Conservation (phyloP, 2,113 vertebrate species). For the Tor tambroides region DNA sequence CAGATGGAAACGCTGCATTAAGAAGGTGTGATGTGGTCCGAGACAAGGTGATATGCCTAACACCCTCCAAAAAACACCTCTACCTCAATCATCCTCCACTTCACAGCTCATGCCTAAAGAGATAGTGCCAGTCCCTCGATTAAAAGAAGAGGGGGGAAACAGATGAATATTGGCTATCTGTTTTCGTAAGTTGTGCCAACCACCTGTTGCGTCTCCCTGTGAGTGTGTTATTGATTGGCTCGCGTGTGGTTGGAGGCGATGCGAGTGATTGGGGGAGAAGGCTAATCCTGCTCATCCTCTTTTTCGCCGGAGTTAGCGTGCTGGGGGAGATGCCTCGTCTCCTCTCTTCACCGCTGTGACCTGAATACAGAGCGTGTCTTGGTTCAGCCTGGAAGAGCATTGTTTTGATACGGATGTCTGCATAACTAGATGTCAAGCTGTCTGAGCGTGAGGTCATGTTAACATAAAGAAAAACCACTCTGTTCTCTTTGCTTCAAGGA, state of each 20-base stretch:
- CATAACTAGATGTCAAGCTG: conserved; percentile 73
- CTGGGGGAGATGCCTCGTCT: conserved; percentile 58
- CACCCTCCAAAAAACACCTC: conserved; percentile 31
- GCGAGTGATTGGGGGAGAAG: conserved; percentile 56
- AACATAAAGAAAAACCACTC: conserved; percentile 67
- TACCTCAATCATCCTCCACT: conserved; percentile 18
- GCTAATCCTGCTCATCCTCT: conserved; percentile 61
- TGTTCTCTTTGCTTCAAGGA: conserved; percentile 57
- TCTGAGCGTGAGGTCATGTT: conserved; percentile 67
- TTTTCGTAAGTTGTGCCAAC: conserved; percentile 53
- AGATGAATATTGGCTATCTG: conserved; percentile 55
- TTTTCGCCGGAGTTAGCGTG: conserved; percentile 52
- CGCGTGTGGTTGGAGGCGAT: conserved; percentile 6
- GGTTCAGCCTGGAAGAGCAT: conserved; percentile 61
- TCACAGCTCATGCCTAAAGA: conserved; percentile 49
- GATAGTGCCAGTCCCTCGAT: conserved; percentile 39
- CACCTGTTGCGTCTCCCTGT: conserved; percentile 53
- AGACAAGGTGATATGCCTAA: neutral
- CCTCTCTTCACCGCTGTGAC: conserved; percentile 65
- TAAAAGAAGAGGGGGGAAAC: conserved; percentile 27
- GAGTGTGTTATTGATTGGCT: conserved; percentile 59
- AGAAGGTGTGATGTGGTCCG: conserved; percentile 50
- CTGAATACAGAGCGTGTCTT: conserved; percentile 69
- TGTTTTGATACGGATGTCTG: conserved; percentile 67
- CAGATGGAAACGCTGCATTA: conserved; percentile 41